Conservation (phyloP, 2,888 invertebrate genomes). For the Eupeodes latifasciatus region DNA sequence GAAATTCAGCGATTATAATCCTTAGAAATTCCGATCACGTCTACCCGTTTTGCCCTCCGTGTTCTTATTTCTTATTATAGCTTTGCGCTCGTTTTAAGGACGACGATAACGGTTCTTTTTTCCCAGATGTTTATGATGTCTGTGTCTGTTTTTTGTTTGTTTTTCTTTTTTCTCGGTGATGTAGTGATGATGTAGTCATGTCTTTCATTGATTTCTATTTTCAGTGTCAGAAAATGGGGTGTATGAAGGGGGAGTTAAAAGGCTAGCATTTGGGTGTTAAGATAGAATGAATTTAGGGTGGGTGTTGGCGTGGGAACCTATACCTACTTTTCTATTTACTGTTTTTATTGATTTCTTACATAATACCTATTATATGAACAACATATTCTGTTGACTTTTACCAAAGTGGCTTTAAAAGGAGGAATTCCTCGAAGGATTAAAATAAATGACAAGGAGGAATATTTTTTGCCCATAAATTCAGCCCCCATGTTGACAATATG, state of each 20-base stretch:
- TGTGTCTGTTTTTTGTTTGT: slow-evolving; percentile 30
- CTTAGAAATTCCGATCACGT: slow-evolving; percentile 65
- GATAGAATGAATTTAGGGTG: slow-evolving; percentile 6
- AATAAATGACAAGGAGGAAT: background rate
- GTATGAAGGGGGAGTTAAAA: background rate
- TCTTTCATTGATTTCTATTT: slow-evolving; percentile 52
- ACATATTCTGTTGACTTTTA: no score
- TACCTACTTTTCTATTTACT: slow-evolving; percentile 7
- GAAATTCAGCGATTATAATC: slow-evolving; percentile 58
- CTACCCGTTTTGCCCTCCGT: slow-evolving; percentile 56
- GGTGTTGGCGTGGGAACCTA: background rate
- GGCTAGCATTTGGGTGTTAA: background rate
- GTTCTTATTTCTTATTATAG: slow-evolving; percentile 45
- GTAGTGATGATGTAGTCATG: background rate
- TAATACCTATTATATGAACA: background rate
- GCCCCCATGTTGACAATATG: no score
- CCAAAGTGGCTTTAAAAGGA: background rate
- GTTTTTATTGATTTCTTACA: slow-evolving; percentile 61
- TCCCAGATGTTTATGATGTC: slow-evolving; percentile 43
- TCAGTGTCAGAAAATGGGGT: slow-evolving; percentile 36
- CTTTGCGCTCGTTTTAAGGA: slow-evolving; percentile 34
- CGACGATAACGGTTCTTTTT: slow-evolving; percentile 30
- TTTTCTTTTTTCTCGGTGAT: background rate
- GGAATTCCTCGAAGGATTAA: background rate
- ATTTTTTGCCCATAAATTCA: background rate